phyloP scores from a whole-genome alignment of 2,113 vertebrate species.

The Ceyx melanurus region DNA sequence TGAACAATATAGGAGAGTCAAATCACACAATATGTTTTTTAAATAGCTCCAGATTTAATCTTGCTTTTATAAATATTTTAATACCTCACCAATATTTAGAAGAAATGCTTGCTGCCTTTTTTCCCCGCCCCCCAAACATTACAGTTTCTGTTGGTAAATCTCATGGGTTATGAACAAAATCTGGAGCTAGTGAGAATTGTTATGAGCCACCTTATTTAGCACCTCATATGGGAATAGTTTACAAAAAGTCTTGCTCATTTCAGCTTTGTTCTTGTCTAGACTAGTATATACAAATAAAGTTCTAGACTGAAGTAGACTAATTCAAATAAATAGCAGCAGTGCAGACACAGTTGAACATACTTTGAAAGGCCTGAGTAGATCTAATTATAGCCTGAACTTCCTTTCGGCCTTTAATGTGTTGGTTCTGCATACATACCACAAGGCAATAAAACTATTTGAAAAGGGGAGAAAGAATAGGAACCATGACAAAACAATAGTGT shows the following conservation, averaged over 20 bases:
- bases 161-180: neutral
- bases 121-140: neutral
- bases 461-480: neutral
- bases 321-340: neutral
- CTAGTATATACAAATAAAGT: neutral
- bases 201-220: neutral
- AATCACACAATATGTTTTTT: neutral
- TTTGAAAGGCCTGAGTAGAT: neutral
- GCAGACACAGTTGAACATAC: neutral
- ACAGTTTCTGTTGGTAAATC: neutral
- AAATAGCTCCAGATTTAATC: neutral
- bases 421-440: neutral
- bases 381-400: neutral
- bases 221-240: neutral
- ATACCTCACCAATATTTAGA: neutral
- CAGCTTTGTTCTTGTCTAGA: neutral
- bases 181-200: neutral
- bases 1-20: neutral
- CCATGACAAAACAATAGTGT: neutral
- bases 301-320: neutral
- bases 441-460: neutral
- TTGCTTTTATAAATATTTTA: neutral
- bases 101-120: neutral
- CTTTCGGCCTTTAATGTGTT: neutral
- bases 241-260: neutral